Evolutionary conservation across 2,888 invertebrate species (phyloP).

Genomic region (Zygothrica quintamaculata): DNA sequence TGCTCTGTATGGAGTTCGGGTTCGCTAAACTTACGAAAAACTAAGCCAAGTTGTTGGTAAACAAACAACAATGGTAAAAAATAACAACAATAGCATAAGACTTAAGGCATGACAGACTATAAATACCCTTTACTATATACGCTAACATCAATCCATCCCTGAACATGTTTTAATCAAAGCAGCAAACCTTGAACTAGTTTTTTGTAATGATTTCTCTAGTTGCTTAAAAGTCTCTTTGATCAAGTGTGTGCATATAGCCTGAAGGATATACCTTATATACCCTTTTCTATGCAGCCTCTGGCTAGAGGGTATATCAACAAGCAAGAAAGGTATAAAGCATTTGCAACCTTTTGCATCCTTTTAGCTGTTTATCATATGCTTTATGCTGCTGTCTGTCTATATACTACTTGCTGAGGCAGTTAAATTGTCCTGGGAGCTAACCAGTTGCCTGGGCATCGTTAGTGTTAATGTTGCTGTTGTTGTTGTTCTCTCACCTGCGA

Average conservation of each 20-base stretch:
- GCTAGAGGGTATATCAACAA: conserved; percentile 6
- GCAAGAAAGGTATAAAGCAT: conserved; percentile 39
- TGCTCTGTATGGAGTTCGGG: conserved; percentile 29
- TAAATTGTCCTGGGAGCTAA: conserved; percentile 11
- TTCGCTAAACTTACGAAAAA: conserved; percentile 69
- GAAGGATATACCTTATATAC: too few species aligned
- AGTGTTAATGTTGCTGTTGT: conserved; percentile 32
- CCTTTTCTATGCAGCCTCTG: not conserved
- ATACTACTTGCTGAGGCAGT: conserved; percentile 1
- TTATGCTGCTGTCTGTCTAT: not conserved
- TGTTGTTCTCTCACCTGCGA: conserved; percentile 9
- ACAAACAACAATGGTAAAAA: conserved; percentile 23
- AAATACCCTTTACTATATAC: too few species aligned
- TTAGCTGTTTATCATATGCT: conserved; percentile 44
- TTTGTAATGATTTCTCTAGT: too few species aligned
- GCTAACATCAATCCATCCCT: too few species aligned
- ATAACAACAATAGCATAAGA: conserved; percentile 9
- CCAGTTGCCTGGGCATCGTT: conserved; percentile 24
- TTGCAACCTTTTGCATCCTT: conserved; percentile 40
- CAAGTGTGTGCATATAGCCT: too few species aligned
- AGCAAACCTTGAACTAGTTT: too few species aligned
- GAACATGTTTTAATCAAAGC: too few species aligned
- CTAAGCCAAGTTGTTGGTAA: conserved; percentile 43
- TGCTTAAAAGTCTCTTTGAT: too few species aligned
- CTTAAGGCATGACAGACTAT: too few species aligned